Evolutionary conservation across 2,797 vertebrate genomes (phyloP).

Genomic region (Coracias cyanogaster): DNA sequence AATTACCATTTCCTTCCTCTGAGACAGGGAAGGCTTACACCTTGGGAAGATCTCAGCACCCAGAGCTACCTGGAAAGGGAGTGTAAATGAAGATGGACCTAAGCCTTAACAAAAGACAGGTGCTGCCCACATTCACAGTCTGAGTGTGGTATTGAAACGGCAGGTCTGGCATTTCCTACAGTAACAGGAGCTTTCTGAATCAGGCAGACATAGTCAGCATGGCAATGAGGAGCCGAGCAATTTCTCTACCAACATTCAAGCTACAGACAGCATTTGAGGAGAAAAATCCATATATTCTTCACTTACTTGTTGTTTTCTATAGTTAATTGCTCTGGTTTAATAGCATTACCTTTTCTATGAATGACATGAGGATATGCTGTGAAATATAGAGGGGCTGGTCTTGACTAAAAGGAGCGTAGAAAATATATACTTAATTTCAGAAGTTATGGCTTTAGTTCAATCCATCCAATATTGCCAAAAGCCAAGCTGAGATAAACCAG

Average conservation of each 20-base stretch:
- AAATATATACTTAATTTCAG: background rate
- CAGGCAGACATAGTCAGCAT: background rate
- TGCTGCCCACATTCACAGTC: background rate
- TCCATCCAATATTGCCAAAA: background rate
- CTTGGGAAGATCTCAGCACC: background rate
- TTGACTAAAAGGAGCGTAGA: background rate
- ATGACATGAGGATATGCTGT: background rate
- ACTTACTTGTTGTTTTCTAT: background rate
- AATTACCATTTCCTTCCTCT: background rate
- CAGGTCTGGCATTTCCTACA: background rate
- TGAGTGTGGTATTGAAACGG: background rate
- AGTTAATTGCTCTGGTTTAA: background rate
- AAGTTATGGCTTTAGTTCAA: background rate
- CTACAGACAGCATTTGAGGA: background rate
- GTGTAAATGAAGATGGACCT: background rate
- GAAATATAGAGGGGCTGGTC: background rate
- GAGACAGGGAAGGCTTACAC: background rate
- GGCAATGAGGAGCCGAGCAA: background rate
- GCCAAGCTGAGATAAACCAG: background rate
- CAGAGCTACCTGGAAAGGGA: background rate
- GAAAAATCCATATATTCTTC: background rate
- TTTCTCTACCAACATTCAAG: slow-evolving; percentile 9
- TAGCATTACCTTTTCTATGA: background rate
- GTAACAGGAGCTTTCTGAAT: background rate
- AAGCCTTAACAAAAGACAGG: background rate